These are phyloP conservation scores for Allophyes oxyacanthae DNA, from an alignment of 2,888 invertebrate species.

Conservation along the genomic window DNA sequence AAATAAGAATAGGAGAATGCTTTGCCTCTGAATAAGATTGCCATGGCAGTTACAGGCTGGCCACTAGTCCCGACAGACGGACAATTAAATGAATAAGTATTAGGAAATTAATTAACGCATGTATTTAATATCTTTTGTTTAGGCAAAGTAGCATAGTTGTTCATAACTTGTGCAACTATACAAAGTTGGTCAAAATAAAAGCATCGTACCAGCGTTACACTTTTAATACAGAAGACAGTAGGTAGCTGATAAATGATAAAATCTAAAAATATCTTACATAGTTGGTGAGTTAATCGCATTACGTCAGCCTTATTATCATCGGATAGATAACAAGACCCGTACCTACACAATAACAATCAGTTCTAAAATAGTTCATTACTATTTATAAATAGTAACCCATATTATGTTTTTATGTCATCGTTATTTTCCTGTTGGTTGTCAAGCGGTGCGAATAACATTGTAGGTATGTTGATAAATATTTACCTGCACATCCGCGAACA, in stretches of 20 bases:
- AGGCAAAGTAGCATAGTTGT: not conserved
- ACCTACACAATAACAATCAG: constrained; percentile 19
- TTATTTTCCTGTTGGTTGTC: constrained; percentile 32
- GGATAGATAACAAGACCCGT: constrained; percentile 48
- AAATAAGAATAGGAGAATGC: too few species aligned
- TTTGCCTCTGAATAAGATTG: too few species aligned
- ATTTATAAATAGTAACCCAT: constrained; percentile 23
- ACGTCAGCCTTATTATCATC: constrained; percentile 53
- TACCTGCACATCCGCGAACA: not conserved
- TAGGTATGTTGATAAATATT: too few species aligned
- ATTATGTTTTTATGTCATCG: constrained; percentile 1
- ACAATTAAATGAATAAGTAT: too few species aligned
- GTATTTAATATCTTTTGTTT: too few species aligned
- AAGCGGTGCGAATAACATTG: not conserved
- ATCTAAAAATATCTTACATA: constrained; percentile 40
- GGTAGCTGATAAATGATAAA: constrained; percentile 21
- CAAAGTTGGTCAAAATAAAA: constrained; percentile 22
- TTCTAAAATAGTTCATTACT: constrained; percentile 18
- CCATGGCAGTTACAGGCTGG: too few species aligned
- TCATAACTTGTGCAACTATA: constrained; percentile 18
- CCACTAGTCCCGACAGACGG: too few species aligned
- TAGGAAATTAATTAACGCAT: too few species aligned
- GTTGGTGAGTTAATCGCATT: constrained; percentile 44
- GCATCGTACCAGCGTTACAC: constrained; percentile 12
- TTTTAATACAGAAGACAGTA: constrained; percentile 14